These are phyloP conservation scores for Oryzias woworae DNA, from an alignment of 2,113 vertebrate species.

Conservation along the genomic window DNA sequence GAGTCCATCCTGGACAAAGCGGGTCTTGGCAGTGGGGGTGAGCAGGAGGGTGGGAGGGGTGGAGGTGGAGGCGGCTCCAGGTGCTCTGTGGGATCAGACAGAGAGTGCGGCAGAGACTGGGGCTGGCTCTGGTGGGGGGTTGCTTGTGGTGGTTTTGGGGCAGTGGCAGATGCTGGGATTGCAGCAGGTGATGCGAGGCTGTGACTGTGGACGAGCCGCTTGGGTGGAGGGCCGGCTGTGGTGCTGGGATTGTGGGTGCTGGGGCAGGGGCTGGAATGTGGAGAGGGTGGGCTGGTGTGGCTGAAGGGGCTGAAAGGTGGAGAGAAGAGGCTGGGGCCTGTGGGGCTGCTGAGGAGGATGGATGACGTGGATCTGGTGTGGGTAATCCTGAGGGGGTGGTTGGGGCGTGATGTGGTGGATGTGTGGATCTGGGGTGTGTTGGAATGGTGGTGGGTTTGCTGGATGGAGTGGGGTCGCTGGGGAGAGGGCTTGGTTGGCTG, in stretches of 20 bases:
- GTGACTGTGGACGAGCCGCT: slow-evolving; percentile 67
- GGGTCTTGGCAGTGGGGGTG: slow-evolving; percentile 76
- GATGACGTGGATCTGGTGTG: slow-evolving; percentile 74
- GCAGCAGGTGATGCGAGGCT: slow-evolving; percentile 72
- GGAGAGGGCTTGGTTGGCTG: slow-evolving; percentile 70
- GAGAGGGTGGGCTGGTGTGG: slow-evolving; percentile 66
- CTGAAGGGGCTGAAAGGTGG: slow-evolving; percentile 76
- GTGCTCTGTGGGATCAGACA: slow-evolving; percentile 66
- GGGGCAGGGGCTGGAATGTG: slow-evolving; percentile 72
- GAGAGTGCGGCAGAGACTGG: slow-evolving; percentile 65
- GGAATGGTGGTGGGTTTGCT: slow-evolving; percentile 70
- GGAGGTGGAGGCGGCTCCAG: slow-evolving; percentile 76
- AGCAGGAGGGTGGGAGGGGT: slow-evolving; percentile 76
- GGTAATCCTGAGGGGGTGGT: slow-evolving; percentile 63
- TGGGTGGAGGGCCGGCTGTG: slow-evolving; percentile 66
- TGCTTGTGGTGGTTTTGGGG: slow-evolving; percentile 67
- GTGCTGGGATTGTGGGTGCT: slow-evolving; percentile 60
- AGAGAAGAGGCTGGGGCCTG: slow-evolving; percentile 70
- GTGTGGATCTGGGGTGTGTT: slow-evolving; percentile 67
- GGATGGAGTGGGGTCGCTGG: slow-evolving; percentile 75
- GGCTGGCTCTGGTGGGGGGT: slow-evolving; percentile 53
- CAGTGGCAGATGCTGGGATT: slow-evolving; percentile 55
- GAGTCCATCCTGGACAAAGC: slow-evolving; percentile 84
- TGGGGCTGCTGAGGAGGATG: slow-evolving; percentile 74
- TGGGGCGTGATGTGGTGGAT: slow-evolving; percentile 72